These are phyloP conservation scores for Chirona hameri DNA, from an alignment of 2,888 invertebrate genomes.

Conservation along the genomic window DNA sequence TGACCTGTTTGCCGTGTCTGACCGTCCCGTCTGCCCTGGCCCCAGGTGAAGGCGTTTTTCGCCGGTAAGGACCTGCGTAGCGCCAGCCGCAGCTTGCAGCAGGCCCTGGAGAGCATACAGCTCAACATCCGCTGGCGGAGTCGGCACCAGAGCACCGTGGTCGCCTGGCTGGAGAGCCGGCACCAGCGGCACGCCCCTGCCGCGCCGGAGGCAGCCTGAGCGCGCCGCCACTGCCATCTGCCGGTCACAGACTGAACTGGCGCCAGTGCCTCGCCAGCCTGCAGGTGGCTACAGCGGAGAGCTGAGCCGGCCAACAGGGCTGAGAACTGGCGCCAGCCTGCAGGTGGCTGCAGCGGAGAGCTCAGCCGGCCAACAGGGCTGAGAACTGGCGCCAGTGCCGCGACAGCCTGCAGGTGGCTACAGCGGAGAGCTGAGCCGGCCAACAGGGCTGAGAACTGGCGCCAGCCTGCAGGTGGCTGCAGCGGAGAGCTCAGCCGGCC, in stretches of 20 bases:
- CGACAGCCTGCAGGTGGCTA: too few relatives aligned
- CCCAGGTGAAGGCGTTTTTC: slow-evolving; percentile 62
- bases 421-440: too few relatives aligned
- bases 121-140: slow-evolving; percentile 78
- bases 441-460: too few relatives aligned
- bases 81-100: slow-evolving; percentile 60
- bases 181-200: not conserved
- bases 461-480: too few relatives aligned
- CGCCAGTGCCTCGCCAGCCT: not conserved
- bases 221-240: not conserved
- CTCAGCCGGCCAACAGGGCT: too few relatives aligned
- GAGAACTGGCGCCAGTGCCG: too few relatives aligned
- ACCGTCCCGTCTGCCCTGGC: not conserved
- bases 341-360: too few relatives aligned
- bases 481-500: too few relatives aligned
- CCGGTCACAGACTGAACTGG: not conserved
- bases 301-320: not conserved
- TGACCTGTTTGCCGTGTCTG: too few relatives aligned
- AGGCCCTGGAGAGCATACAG: slow-evolving; percentile 73
- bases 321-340: too few relatives aligned
- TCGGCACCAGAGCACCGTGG: slow-evolving; percentile 54
- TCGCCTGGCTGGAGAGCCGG: slow-evolving; percentile 52
- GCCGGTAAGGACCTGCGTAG: slow-evolving; percentile 55
- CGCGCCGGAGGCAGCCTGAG: not conserved
- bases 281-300: too few relatives aligned